These are phyloP conservation scores for Decapterus maruadsi DNA, from an alignment of 2,797 vertebrate genomes.

Conservation along the genomic window DNA sequence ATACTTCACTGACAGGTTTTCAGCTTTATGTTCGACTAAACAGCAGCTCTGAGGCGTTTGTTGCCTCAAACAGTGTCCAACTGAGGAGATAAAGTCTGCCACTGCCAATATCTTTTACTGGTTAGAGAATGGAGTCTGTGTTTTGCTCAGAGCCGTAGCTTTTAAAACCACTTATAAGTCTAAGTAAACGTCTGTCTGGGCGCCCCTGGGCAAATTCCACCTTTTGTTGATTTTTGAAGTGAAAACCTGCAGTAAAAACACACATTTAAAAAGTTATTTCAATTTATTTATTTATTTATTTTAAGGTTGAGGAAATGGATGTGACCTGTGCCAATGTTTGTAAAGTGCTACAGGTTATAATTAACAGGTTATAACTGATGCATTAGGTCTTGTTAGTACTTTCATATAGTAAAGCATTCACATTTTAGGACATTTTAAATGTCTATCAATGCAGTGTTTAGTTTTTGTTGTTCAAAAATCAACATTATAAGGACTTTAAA, in stretches of 20 bases:
- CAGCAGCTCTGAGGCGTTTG: conserved; percentile 24
- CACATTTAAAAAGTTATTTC: no score
- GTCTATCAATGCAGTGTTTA: no score
- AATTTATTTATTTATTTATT: no score
- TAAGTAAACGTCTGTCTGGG: neutral
- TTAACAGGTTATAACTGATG: no score
- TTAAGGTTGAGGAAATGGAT: no score
- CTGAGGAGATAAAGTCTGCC: conserved; percentile 2
- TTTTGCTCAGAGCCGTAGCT: conserved; percentile 19
- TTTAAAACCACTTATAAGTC: conserved; percentile 3
- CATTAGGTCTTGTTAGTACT: no score
- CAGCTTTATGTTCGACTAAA: conserved; percentile 25
- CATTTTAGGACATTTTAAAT: no score
- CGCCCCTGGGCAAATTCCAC: neutral
- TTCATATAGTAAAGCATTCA: no score
- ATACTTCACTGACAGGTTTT: conserved; percentile 28
- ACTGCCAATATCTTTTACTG: conserved; percentile 2
- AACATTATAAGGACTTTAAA: no score
- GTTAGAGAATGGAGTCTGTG: conserved; percentile 16
- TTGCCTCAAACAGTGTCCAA: conserved; percentile 22
- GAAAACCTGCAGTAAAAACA: neutral
- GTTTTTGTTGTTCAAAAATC: no score
- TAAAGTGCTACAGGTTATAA: no score
- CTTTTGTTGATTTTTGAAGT: neutral
- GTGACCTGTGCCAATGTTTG: no score